Evolutionary conservation across 2,888 invertebrate genomes (phyloP).

Genomic region (Osmoderma eremita): DNA sequence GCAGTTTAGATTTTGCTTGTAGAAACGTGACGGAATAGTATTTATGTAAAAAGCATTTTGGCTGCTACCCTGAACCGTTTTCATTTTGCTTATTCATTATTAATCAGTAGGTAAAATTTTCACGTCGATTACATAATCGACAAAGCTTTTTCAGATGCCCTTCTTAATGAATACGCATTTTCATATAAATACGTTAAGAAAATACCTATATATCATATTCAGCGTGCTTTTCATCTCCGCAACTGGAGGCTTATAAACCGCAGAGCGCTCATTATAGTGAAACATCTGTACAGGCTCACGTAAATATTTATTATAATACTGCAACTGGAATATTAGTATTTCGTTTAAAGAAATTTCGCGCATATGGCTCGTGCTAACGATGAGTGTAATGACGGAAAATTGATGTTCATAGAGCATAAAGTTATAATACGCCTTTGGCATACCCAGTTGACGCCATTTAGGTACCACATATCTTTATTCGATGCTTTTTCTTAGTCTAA

Average conservation of each 20-base stretch:
- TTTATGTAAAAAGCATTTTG: too few species aligned
- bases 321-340: slow-evolving; percentile 14
- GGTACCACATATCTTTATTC: slow-evolving; percentile 2
- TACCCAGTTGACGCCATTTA: slow-evolving; percentile 11
- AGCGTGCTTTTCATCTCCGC: too few species aligned
- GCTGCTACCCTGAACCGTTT: too few species aligned
- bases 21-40: too few species aligned
- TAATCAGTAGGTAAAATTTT: too few species aligned
- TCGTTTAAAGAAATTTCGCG: slow-evolving; percentile 22
- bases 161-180: too few species aligned
- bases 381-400: slow-evolving; percentile 23
- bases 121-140: too few species aligned
- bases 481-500: not conserved
- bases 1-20: too few species aligned
- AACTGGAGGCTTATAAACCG: slow-evolving; percentile 3
- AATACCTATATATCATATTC: too few species aligned
- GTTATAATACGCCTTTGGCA: slow-evolving; percentile 11
- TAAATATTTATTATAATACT: slow-evolving; percentile 14
- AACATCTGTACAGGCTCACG: slow-evolving; percentile 6
- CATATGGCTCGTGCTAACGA: slow-evolving; percentile 23
- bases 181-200: too few species aligned
- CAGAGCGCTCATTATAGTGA: not conserved
- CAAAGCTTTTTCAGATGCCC: too few species aligned
- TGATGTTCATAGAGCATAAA: slow-evolving; percentile 23
- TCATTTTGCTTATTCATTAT: too few species aligned